Percentiles rank a stretch among this genome's conserved stretches.
Conservation (phyloP, 2,797 vertebrate species). For the Lateolabrax maculatus region DNA sequence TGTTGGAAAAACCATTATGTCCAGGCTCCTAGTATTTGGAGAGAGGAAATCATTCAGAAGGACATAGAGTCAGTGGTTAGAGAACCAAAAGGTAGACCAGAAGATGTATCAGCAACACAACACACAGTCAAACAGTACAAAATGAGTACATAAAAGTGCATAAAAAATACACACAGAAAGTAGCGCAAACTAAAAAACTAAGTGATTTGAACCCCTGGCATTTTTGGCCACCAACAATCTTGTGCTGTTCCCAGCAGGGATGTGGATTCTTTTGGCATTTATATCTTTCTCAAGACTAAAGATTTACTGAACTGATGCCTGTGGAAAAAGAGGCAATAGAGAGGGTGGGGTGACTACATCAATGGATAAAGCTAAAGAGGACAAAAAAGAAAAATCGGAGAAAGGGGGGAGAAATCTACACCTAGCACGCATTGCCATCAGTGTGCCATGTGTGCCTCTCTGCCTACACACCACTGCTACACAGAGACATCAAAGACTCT, state of each 20-base stretch:
- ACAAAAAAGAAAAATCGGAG: constrained; percentile 7
- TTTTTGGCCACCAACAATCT: neutral
- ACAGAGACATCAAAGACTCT: constrained; percentile 65
- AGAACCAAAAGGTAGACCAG: neutral
- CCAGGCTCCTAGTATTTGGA: too few relatives aligned
- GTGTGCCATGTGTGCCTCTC: constrained; percentile 68
- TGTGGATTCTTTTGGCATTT: too few relatives aligned
- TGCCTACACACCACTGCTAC: constrained; percentile 43
- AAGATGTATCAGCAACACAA: neutral
- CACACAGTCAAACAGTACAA: neutral
- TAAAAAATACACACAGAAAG: neutral
- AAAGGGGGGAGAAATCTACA: constrained; percentile 31
- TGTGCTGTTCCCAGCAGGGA: neutral
- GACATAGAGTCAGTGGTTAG: too few relatives aligned
- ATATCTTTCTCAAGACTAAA: too few relatives aligned
- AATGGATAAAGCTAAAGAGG: constrained; percentile 16
- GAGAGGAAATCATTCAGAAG: too few relatives aligned
- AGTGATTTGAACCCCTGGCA: neutral
- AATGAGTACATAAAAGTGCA: neutral
- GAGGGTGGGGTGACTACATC: neutral
- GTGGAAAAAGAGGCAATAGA: constrained; percentile 1
- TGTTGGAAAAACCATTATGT: too few relatives aligned
- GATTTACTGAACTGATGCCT: neutral
- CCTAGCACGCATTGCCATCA: constrained; percentile 30
- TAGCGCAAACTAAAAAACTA: neutral